Conservation (phyloP, 2,797 vertebrate species). For the Poecilia velifera region DNA sequence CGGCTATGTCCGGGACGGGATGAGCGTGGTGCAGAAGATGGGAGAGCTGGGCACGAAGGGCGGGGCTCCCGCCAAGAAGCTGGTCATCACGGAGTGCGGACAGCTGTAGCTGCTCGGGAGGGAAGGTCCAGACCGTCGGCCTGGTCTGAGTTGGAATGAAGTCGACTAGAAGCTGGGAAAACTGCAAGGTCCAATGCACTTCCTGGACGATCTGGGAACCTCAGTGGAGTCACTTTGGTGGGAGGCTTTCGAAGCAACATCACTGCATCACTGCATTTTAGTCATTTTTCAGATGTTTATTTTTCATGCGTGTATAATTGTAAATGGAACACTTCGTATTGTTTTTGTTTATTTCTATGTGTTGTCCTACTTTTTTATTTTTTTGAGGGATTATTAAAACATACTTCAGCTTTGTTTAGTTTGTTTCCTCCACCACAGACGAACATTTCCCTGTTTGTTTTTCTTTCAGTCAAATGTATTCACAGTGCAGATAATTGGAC, state of each 20-base stretch:
- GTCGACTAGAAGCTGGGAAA: slow-evolving; percentile 25
- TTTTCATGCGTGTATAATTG: slow-evolving; percentile 86
- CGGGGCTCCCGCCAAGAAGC: slow-evolving; percentile 83
- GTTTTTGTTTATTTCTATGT: slow-evolving; percentile 37
- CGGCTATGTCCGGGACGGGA: slow-evolving; percentile 90
- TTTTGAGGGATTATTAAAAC: slow-evolving; percentile 60
- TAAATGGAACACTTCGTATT: slow-evolving; percentile 83
- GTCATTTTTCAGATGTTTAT: slow-evolving; percentile 55
- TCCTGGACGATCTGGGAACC: slow-evolving; percentile 3
- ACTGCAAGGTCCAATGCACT: slow-evolving; percentile 17
- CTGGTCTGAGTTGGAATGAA: slow-evolving; percentile 1
- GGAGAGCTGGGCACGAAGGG: slow-evolving; percentile 87
- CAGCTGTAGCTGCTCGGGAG: slow-evolving; percentile 80
- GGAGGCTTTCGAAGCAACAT: slow-evolving; percentile 29
- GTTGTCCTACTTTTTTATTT: slow-evolving; percentile 71
- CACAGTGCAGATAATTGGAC: slow-evolving; percentile 30
- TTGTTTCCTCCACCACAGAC: slow-evolving; percentile 22
- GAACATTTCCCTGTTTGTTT: slow-evolving; percentile 22
- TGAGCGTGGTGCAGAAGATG: slow-evolving; percentile 90
- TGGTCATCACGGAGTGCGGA: slow-evolving; percentile 89
- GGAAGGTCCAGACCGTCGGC: not conserved
- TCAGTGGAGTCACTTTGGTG: not conserved
- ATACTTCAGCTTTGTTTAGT: slow-evolving; percentile 10
- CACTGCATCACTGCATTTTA: slow-evolving; percentile 49
- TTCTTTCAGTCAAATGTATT: slow-evolving; percentile 33